These are phyloP conservation scores for Amblyjoppa fuscipennis DNA, from an alignment of 2,888 invertebrate species.

Conservation along the genomic window DNA sequence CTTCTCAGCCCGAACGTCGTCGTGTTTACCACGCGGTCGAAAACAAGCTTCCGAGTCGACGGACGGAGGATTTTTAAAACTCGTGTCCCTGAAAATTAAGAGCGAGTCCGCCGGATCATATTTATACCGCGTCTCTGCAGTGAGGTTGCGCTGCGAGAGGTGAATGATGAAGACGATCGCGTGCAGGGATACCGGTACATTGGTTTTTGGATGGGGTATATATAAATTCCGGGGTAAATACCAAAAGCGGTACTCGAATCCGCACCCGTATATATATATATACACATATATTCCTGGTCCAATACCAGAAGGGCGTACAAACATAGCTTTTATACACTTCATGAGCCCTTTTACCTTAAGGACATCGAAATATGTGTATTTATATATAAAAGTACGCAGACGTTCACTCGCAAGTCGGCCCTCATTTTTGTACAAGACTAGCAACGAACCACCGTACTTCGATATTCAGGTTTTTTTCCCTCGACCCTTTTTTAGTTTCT, in stretches of 20 bases:
- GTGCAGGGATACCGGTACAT: conserved; percentile 58
- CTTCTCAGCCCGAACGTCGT: neutral
- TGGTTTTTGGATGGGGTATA: conserved; percentile 36
- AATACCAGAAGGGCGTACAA: no score
- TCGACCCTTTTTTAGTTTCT: neutral
- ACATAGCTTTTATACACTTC: no score
- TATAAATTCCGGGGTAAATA: conserved; percentile 44
- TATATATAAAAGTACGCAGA: neutral
- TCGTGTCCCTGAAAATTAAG: conserved; percentile 57
- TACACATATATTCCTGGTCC: neutral
- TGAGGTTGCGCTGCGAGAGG: neutral
- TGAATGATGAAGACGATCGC: conserved; percentile 62
- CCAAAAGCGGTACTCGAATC: neutral
- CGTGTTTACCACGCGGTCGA: neutral
- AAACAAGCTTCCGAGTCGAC: neutral
- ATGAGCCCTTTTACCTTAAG: no score
- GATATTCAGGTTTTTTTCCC: neutral
- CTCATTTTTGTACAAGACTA: conserved; percentile 8
- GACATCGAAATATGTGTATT: no score
- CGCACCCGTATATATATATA: neutral
- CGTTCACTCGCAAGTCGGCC: neutral
- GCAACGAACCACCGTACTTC: neutral
- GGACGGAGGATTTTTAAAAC: conserved; percentile 30
- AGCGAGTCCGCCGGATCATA: conserved; percentile 4
- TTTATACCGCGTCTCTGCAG: conserved; percentile 7